Evolutionary conservation across 2,113 vertebrate species (phyloP).

Genomic region (Colaptes auratus): DNA sequence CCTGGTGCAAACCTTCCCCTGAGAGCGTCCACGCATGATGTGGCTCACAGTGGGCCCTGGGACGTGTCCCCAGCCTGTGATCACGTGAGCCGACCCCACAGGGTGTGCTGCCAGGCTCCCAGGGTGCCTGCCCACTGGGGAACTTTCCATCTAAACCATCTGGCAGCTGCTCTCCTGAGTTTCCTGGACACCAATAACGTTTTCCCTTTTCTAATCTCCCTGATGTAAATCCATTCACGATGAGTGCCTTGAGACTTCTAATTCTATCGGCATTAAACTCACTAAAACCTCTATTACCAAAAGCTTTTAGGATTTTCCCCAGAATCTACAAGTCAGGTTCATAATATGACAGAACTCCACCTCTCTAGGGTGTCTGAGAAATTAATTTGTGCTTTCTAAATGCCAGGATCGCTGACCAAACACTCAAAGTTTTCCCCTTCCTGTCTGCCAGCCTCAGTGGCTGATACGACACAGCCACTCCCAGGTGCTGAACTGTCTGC

Average conservation of each 20-base stretch:
- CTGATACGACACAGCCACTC: neutral
- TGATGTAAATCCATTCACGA: constrained; percentile 72
- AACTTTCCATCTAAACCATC: constrained; percentile 28
- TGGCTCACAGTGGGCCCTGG: neutral
- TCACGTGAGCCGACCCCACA: fast-evolving
- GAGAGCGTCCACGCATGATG: fast-evolving
- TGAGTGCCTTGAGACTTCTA: constrained; percentile 71
- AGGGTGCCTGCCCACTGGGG: neutral
- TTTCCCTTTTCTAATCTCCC: constrained; percentile 70
- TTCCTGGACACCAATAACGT: constrained; percentile 67
- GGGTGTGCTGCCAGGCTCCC: neutral
- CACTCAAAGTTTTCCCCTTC: neutral
- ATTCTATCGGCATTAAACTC: constrained; percentile 72
- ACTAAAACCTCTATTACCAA: constrained; percentile 76
- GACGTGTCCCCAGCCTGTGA: fast-evolving
- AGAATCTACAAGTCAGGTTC: constrained; percentile 64
- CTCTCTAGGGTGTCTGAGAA: constrained; percentile 57
- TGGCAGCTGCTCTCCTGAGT: constrained; percentile 66
- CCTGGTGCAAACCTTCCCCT: neutral
- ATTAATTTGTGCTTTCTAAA: constrained; percentile 64
- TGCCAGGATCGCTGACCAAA: constrained; percentile 26
- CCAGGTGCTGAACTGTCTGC: neutral
- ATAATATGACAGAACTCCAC: constrained; percentile 65
- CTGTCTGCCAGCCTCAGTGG: neutral
- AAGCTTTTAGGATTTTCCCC: constrained; percentile 75